phyloP scores from a whole-genome alignment of 2,888 invertebrate genomes.

The Digitonthophagus gazella region DNA sequence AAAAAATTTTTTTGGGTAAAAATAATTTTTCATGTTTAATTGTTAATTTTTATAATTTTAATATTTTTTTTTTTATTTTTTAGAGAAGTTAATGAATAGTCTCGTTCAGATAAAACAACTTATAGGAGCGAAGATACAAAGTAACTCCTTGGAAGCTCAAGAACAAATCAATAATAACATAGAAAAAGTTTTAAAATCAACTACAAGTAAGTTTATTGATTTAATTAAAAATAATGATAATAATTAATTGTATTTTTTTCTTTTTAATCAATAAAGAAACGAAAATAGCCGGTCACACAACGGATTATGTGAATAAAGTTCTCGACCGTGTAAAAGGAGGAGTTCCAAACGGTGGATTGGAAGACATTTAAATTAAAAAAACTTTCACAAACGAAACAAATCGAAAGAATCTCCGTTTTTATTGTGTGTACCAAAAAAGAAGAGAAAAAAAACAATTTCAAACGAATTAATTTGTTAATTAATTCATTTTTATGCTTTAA shows the following conservation, averaged over 20 bases:
- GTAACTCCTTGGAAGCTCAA: conserved; percentile 54
- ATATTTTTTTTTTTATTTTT: conserved; percentile 40
- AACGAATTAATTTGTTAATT: background rate
- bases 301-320: conserved; percentile 91
- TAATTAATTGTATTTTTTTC: background rate
- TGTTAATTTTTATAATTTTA: background rate
- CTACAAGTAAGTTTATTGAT: conserved; percentile 66
- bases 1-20: no score
- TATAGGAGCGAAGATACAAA: conserved; percentile 64
- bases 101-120: conserved; percentile 76
- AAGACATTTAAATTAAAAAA: conserved; percentile 53
- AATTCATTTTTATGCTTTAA: background rate
- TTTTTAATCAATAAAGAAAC: conserved; percentile 57
- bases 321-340: conserved; percentile 83
- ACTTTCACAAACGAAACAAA: background rate
- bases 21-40: background rate
- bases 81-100: conserved; percentile 76
- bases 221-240: no score
- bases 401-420: background rate
- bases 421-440: background rate
- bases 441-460: background rate
- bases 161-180: conserved; percentile 70
- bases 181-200: conserved; percentile 66
- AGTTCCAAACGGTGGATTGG: conserved; percentile 72
- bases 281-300: conserved; percentile 86